Conservation (phyloP, 2,797 vertebrate species). For the Poecilia gillii region DNA sequence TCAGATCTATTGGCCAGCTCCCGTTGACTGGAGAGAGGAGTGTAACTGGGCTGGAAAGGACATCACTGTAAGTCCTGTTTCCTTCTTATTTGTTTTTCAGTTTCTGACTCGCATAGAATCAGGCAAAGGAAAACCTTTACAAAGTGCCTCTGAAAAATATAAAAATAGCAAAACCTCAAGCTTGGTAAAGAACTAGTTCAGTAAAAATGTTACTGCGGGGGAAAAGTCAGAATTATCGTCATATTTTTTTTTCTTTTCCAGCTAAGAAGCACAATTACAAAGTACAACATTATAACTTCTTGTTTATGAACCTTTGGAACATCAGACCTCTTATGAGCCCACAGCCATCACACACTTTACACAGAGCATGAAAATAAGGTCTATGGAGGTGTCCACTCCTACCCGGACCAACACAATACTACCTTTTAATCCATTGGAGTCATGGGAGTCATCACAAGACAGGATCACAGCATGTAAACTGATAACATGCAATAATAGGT, state of each 20-base stretch:
- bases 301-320: neutral
- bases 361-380: slow-evolving; percentile 15
- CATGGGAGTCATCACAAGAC: slow-evolving; percentile 70
- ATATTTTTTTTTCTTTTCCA: neutral
- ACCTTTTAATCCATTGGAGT: slow-evolving; percentile 65
- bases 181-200: neutral
- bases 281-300: neutral
- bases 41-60: slow-evolving; percentile 99
- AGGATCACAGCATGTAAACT: slow-evolving; percentile 43
- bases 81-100: neutral
- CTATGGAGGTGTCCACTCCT: slow-evolving; percentile 38
- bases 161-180: neutral
- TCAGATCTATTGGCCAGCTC: slow-evolving; percentile 96
- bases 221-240: too few relatives aligned
- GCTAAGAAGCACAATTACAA: neutral
- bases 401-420: slow-evolving; percentile 54
- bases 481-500: slow-evolving; percentile 54
- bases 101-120: neutral
- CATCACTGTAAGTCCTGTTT: slow-evolving; percentile 88
- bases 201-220: neutral
- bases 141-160: slow-evolving; percentile 1
- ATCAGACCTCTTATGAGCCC: neutral
- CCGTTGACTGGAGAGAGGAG: slow-evolving; percentile 97
- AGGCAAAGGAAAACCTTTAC: neutral
- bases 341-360: neutral